phyloP scores from a whole-genome alignment of 2,888 invertebrate species.

The Pimpla rufipes region DNA sequence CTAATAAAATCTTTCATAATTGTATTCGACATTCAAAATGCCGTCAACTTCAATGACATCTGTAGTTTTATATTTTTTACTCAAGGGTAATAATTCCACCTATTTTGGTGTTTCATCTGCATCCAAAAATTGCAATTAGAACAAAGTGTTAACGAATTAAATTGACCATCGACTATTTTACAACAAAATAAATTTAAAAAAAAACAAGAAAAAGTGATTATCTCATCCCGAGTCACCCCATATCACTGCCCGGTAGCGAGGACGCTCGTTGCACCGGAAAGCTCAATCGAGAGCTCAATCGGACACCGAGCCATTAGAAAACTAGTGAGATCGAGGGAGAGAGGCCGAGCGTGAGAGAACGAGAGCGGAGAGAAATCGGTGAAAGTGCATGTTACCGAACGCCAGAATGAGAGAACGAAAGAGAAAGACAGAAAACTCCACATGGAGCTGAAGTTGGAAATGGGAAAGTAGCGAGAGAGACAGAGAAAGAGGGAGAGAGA shows the following conservation, averaged over 20 bases:
- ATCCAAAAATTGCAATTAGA: no score
- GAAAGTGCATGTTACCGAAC: conserved; percentile 18
- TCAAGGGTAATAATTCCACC: no score
- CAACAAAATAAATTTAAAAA: no score
- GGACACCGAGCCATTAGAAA: conserved; percentile 17
- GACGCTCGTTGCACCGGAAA: neutral
- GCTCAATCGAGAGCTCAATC: neutral
- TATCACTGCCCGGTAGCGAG: neutral
- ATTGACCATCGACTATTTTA: no score
- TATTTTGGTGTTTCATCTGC: no score
- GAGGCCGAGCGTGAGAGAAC: conserved; percentile 1
- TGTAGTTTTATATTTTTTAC: no score
- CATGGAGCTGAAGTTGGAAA: conserved; percentile 31
- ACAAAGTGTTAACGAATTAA: no score
- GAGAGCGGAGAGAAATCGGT: conserved; percentile 18
- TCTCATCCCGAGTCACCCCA: neutral
- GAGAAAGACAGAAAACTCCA: no score
- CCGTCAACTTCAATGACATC: no score
- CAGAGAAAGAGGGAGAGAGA: conserved; percentile 25
- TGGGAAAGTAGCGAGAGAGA: conserved; percentile 28
- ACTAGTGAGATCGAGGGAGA: conserved; percentile 17
- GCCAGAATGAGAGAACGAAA: conserved; percentile 14
- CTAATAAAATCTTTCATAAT: no score
- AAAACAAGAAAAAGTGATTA: neutral
- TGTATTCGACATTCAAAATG: no score